phyloP scores from a whole-genome alignment of 2,113 vertebrate species.

The Jacana jacana region DNA sequence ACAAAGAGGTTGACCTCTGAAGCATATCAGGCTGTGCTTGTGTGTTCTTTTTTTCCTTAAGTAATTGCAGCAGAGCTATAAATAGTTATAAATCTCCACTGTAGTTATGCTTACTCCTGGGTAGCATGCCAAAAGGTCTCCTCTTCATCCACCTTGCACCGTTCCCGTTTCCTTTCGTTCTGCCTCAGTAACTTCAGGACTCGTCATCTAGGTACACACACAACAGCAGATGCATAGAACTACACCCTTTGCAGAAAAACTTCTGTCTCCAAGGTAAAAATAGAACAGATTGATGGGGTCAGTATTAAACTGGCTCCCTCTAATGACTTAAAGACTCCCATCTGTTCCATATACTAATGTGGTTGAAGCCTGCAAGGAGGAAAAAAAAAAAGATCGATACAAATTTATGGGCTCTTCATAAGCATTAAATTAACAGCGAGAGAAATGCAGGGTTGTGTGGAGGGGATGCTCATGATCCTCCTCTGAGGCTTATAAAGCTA shows the following conservation, averaged over 20 bases:
- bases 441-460: not conserved
- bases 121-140: not conserved
- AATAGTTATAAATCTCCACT: too few relatives aligned
- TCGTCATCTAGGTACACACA: not conserved
- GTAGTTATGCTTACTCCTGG: conserved; percentile 10
- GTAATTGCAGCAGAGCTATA: conserved; percentile 25
- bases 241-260: conserved; percentile 7
- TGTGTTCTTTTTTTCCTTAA: conserved; percentile 31
- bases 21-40: not conserved
- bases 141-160: not conserved
- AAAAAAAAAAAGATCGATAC: conserved; percentile 39
- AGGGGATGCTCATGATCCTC: not conserved
- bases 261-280: conserved; percentile 48
- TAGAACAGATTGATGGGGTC: conserved; percentile 53
- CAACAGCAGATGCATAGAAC: conserved; percentile 6
- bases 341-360: conserved; percentile 51
- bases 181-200: conserved; percentile 15
- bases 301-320: conserved; percentile 44
- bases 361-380: conserved; percentile 19
- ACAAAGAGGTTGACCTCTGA: not conserved
- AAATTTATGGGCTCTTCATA: conserved; percentile 62
- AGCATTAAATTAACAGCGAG: conserved; percentile 51
- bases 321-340: conserved; percentile 70
- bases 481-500: conserved; percentile 47
- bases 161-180: not conserved